phyloP scores from a whole-genome alignment of 2,797 vertebrate species.

The Chlorospingus flavigularis region DNA sequence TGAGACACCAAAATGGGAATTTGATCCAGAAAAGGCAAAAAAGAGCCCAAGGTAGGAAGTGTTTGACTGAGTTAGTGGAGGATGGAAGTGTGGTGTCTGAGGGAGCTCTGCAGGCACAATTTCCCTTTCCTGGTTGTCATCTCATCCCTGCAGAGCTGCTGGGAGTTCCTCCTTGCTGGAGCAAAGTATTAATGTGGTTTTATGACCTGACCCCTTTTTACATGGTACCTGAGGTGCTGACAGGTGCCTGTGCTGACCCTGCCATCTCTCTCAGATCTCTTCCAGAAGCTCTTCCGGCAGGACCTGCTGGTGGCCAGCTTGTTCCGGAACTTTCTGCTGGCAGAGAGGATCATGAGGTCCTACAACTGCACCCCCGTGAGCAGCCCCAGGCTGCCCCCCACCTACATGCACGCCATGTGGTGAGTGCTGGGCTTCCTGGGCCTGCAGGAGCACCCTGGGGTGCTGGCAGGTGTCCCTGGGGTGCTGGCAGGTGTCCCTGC shows the following conservation, averaged over 20 bases:
- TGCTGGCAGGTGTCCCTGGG: no score
- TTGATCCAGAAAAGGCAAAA: not conserved
- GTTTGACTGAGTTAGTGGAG: not conserved
- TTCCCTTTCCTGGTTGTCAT: not conserved
- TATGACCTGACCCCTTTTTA: rapidly evolving
- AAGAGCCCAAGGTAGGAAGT: not conserved
- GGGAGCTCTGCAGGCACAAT: not conserved
- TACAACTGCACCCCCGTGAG: conserved; percentile 98
- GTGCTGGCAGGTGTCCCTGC: rapidly evolving
- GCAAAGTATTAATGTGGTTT: rapidly evolving
- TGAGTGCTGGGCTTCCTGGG: conserved; percentile 70
- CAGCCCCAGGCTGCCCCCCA: conserved; percentile 94
- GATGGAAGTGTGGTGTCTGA: rapidly evolving
- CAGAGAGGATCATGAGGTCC: conserved; percentile 96
- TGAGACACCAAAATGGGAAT: not conserved
- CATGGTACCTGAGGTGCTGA: rapidly evolving
- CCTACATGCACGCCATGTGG: conserved; percentile 99
- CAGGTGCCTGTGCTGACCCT: rapidly evolving
- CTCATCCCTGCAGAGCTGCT: not conserved
- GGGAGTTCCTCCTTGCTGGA: not conserved
- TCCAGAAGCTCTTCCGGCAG: conserved; percentile 97
- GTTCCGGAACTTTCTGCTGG: conserved; percentile 94
- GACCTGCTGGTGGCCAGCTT: conserved; percentile 95
- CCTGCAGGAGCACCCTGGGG: rapidly evolving
- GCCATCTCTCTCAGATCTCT: conserved; percentile 82